A percentile compares a stretch with the other conserved stretches of the same genome.
These are phyloP conservation scores for Pegoplata infirma DNA, from an alignment of 2,888 invertebrate species.

Conservation along the genomic window DNA sequence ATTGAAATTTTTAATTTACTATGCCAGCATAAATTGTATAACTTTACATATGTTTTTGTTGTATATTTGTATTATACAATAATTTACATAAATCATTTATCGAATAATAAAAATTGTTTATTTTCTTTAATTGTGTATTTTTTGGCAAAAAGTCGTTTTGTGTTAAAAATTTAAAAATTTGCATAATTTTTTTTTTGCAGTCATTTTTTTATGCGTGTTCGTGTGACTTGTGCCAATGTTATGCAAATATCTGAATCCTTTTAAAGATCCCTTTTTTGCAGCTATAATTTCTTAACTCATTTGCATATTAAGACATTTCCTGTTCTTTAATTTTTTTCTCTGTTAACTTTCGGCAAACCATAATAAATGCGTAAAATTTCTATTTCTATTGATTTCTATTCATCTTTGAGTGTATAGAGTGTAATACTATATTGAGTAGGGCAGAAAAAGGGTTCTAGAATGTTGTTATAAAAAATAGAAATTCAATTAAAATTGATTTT, in stretches of 20 bases:
- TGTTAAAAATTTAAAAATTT: too few species aligned
- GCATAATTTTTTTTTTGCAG: slow-evolving; percentile 61
- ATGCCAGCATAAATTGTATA: too few species aligned
- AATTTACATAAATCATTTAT: slow-evolving; percentile 39
- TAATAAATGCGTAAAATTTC: slow-evolving; percentile 49
- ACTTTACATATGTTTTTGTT: background rate
- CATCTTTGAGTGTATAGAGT: slow-evolving; percentile 4
- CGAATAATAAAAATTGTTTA: slow-evolving; percentile 35
- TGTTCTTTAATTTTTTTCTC: too few species aligned
- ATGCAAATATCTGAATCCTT: slow-evolving; percentile 66
- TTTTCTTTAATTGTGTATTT: slow-evolving; percentile 48
- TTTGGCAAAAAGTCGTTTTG: slow-evolving; percentile 51
- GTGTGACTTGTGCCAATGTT: slow-evolving; percentile 70
- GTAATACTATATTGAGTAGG: slow-evolving; percentile 13
- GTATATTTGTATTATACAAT: too few species aligned
- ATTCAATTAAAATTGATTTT: slow-evolving; percentile 50
- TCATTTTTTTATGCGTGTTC: slow-evolving; percentile 10
- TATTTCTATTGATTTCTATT: slow-evolving; percentile 46
- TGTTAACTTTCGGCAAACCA: slow-evolving; percentile 40
- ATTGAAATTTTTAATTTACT: slow-evolving; percentile 8
- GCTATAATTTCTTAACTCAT: slow-evolving; percentile 21
- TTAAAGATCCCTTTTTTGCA: slow-evolving; percentile 56
- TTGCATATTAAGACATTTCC: slow-evolving; percentile 56
- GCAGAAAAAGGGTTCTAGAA: background rate
- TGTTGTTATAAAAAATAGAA: slow-evolving; percentile 41